Evolutionary conservation across 1,140 invertebrate species (phyloP).

Genomic region (Drosophila simulans): DNA sequence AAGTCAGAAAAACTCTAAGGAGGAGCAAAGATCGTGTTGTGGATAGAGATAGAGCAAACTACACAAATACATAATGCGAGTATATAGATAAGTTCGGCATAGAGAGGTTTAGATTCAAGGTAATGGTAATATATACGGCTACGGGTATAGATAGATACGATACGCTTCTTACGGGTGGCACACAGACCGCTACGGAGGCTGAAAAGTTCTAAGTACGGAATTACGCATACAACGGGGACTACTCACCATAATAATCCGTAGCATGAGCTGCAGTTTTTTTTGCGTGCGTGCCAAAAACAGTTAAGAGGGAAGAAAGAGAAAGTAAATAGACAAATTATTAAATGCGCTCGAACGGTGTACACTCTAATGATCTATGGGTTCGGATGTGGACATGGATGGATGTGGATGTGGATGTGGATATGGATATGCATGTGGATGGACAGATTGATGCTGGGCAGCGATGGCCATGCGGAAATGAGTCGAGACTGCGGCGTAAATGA

Average conservation of each 20-base stretch:
- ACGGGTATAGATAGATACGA: constrained; percentile 24
- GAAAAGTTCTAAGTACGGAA: constrained; percentile 80
- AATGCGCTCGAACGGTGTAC: constrained; percentile 66
- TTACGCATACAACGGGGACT: constrained; percentile 85
- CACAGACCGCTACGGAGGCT: constrained; percentile 34
- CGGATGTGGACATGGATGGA: background rate
- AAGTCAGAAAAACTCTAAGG: constrained; percentile 10
- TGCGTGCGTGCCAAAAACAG: constrained; percentile 81
- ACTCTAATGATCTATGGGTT: constrained; percentile 35
- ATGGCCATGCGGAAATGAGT: constrained; percentile 3
- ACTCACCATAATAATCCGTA: constrained; percentile 99
- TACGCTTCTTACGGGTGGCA: constrained; percentile 35
- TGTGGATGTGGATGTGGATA: background rate
- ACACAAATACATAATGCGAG: constrained; percentile 25
- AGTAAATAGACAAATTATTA: constrained; percentile 83
- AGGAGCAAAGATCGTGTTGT: background rate
- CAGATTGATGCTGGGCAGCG: constrained; percentile 8
- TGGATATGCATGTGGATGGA: background rate
- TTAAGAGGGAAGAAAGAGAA: constrained; percentile 65
- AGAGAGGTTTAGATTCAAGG: constrained; percentile 2
- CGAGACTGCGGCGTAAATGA: constrained; percentile 13
- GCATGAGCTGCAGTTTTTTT: constrained; percentile 91
- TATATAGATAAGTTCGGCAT: constrained; percentile 12
- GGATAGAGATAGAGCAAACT: constrained; percentile 16
- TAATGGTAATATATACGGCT: constrained; percentile 17